A percentile compares a stretch with the other conserved stretches of the same genome.
These are phyloP conservation scores for Zele albiditarsus DNA, from an alignment of 2,888 invertebrate species.

Conservation along the genomic window DNA sequence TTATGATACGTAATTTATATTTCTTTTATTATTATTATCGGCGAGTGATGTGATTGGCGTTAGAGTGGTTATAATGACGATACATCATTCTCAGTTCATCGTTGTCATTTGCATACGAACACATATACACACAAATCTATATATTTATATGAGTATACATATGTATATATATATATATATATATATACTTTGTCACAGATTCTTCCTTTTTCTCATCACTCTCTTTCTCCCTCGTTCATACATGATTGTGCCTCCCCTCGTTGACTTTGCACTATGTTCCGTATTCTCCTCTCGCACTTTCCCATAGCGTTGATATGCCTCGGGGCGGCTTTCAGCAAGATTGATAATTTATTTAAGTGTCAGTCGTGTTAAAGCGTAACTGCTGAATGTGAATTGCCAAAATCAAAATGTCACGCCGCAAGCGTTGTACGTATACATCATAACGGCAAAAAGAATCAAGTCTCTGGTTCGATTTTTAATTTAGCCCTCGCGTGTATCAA, in stretches of 20 bases:
- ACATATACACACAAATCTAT: neutral
- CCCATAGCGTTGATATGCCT: constrained; percentile 41
- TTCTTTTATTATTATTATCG: constrained; percentile 12
- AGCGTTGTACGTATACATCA: constrained; percentile 42
- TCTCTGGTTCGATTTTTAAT: constrained; percentile 57
- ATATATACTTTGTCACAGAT: neutral
- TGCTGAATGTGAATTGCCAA: constrained; percentile 51
- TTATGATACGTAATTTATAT: constrained; percentile 2
- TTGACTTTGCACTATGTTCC: constrained; percentile 39
- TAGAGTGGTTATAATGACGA: constrained; percentile 20
- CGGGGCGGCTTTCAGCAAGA: constrained; percentile 60
- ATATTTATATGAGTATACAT: neutral
- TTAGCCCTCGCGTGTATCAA: constrained; percentile 44
- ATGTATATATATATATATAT: constrained; percentile 1
- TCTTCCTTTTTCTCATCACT: neutral
- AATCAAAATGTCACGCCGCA: constrained; percentile 55
- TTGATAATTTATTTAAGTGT: constrained; percentile 67
- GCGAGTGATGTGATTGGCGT: constrained; percentile 15
- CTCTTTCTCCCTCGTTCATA: constrained; percentile 12
- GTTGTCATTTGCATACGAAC: constrained; percentile 29
- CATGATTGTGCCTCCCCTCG: constrained; percentile 5
- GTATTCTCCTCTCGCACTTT: constrained; percentile 37
- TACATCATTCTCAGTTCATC: constrained; percentile 26
- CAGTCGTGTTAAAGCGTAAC: constrained; percentile 59
- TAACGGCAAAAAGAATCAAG: constrained; percentile 44